Base-by-base conservation (phyloP, 2,797 vertebrate species). In the Danionella dracula region DNA sequence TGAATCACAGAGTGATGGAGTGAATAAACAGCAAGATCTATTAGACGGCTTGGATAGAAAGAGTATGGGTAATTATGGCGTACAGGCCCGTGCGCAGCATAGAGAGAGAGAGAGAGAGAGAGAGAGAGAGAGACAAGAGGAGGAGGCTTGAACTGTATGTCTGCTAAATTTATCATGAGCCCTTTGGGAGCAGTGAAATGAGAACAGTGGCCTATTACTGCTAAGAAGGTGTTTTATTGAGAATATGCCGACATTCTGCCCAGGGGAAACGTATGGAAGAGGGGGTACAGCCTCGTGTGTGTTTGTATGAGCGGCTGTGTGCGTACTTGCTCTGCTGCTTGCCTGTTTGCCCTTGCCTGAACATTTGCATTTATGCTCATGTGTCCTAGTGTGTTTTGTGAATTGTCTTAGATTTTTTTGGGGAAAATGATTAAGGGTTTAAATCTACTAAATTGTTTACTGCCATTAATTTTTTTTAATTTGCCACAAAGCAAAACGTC, bases 161-260 rank as follows among this genome's bases (percentile, higher is more conserved):
- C 89, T 91, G 91, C 88, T 92, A 91, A 93, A 92, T 91, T 92
- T 88, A 88, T 92, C 88, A 85, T 86, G 85, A 92, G 93, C 88
- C 92, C 93, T 91, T 78, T 84, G 93, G 93, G 93, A 94, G 88
- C 74, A 81, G 65, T 92, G 93, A 93, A 93, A 90, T 81, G 85
- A 92, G 89, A 92, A 89, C 87, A 86, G 92, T 93, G 92, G 91
- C 88, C 92, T 89, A 86, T 92, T 93, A 90, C 88, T 88, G 89
- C 90, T 92, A 87, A 93, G 88, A 92, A 93, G 91, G 91, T 94
- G 91, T 95, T 95, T 93, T 95, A 93, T 90, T 92, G 92, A 91
- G 92, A 94, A 90, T 86, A 88, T 61, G 65, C 87, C 73, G 74
- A 88, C 84, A 76, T 70, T 64, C 72, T 64, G 84, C 92, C 90